Conservation (phyloP, 2,888 invertebrate species). For the Ceramica pisi region DNA sequence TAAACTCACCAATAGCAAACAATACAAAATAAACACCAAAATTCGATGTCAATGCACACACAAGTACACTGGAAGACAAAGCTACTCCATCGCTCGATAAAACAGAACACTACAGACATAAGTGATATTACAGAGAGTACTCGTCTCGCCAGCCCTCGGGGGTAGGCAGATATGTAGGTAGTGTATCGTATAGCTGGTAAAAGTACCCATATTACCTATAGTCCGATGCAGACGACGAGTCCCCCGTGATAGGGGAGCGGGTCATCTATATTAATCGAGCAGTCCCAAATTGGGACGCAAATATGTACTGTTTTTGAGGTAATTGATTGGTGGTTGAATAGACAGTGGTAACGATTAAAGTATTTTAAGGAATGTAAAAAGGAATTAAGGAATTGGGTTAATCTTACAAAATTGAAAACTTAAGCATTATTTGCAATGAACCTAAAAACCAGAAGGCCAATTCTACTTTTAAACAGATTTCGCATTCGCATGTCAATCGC, state of each 20-base stretch:
- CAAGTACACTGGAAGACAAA: slow-evolving; percentile 24
- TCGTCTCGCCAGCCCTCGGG: slow-evolving; percentile 49
- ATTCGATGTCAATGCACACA: slow-evolving; percentile 31
- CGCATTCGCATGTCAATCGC: too few species aligned
- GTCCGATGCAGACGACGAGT: slow-evolving; percentile 39
- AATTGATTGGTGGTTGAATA: slow-evolving; percentile 1
- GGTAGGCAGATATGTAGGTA: slow-evolving; percentile 39
- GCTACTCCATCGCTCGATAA: slow-evolving; percentile 41
- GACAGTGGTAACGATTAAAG: neutral
- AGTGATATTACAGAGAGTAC: slow-evolving; percentile 39
- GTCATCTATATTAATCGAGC: slow-evolving; percentile 46
- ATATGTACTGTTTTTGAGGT: slow-evolving; percentile 7
- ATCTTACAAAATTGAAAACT: neutral
- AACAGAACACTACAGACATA: slow-evolving; percentile 34
- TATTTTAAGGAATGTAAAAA: neutral
- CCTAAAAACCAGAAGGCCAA: too few species aligned
- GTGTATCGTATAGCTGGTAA: slow-evolving; percentile 6
- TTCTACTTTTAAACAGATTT: too few species aligned
- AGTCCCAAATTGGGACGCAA: slow-evolving; percentile 20
- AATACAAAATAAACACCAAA: neutral
- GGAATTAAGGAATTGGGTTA: neutral
- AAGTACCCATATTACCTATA: slow-evolving; percentile 25
- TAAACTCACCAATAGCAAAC: neutral
- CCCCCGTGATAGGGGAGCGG: slow-evolving; percentile 42
- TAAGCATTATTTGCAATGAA: neutral